Evolutionary conservation across 2,797 vertebrate genomes (phyloP), one percentile per base, ranked within the genome.

Genomic region (Alectoris magna): DNA sequence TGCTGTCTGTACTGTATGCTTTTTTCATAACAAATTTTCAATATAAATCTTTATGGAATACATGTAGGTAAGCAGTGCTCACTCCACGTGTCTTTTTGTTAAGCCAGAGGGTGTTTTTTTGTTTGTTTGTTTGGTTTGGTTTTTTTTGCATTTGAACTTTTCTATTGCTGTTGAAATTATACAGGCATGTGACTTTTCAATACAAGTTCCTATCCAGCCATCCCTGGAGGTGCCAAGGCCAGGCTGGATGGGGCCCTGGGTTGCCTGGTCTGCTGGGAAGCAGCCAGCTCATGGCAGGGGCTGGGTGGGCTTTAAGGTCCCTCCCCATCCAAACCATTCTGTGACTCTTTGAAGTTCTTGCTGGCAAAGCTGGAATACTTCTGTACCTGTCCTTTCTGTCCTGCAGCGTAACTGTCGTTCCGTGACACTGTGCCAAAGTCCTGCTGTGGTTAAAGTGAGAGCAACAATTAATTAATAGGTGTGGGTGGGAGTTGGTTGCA

Each of bases 101-200:
- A 86, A 85, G 31, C 34, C 31, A 48, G 22, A 82, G 17, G 48
- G 39, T 41, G 34, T 34, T 34, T 34, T 34, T 34, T 34, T 34
- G 6, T 34, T 34, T 34, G 6, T 34, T 34, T 34, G 34, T 34
- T 34, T 34, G 41, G 41, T 43, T 43, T 48, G 12, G 9, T 15
- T 27, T 10, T 26, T 27, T 43, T 80, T 83, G 41, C 26, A 4
- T 93, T 78, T 82, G 13, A 86, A 19, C 27, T 83, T 71, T 36
- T 70, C 29, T 43, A 0, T 7, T 81, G n/a, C 36, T 55, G 1
- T 27, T 84, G 39, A 68, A 31, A 14, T 36, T 70, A 29, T 71
- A 59, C 51, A 79, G 86, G 69, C 73, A 14, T 88, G 70, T 72
- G 85, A 70, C n/a, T 88, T 67, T 62, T n/a, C 23, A 66, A 79